Evolutionary conservation across 2,113 vertebrate species (phyloP).

Genomic region (Galemys pyrenaicus): DNA sequence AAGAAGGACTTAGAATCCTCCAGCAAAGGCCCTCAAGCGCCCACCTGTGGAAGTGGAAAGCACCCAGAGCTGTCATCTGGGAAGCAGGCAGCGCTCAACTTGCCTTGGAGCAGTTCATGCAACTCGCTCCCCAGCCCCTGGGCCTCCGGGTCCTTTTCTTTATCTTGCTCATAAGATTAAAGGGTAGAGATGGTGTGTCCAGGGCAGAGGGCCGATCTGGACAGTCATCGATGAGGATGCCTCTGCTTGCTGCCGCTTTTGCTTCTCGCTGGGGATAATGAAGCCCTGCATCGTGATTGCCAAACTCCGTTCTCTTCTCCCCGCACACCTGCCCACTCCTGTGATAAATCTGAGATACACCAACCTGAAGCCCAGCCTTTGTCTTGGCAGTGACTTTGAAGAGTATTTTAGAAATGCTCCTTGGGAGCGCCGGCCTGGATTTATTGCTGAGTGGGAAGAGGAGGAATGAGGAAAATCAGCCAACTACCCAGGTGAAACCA

Average conservation of each 20-base stretch:
- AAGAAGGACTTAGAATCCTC: neutral
- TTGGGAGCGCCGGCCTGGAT: neutral
- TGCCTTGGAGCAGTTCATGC: too few relatives aligned
- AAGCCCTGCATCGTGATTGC: accelerated
- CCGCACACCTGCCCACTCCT: neutral
- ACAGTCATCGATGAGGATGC: neutral
- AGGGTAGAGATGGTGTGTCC: neutral
- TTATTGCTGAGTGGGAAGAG: slow-evolving; percentile 2
- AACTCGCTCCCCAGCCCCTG: too few relatives aligned
- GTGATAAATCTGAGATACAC: neutral
- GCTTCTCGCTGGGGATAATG: accelerated
- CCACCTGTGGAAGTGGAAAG: neutral
- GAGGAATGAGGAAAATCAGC: slow-evolving; percentile 5
- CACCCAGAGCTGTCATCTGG: neutral
- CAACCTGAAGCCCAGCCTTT: neutral
- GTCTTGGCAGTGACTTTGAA: neutral
- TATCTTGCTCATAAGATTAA: neutral
- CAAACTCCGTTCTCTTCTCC: neutral
- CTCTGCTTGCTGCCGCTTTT: neutral
- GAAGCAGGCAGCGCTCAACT: too few relatives aligned
- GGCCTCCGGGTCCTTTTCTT: neutral
- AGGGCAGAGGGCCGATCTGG: neutral
- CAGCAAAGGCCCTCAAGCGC: accelerated
- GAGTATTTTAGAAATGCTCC: neutral
- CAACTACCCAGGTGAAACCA: neutral